These are phyloP conservation scores for Fukomys damarensis DNA, from an alignment of 2,113 vertebrate genomes.

Conservation along the genomic window DNA sequence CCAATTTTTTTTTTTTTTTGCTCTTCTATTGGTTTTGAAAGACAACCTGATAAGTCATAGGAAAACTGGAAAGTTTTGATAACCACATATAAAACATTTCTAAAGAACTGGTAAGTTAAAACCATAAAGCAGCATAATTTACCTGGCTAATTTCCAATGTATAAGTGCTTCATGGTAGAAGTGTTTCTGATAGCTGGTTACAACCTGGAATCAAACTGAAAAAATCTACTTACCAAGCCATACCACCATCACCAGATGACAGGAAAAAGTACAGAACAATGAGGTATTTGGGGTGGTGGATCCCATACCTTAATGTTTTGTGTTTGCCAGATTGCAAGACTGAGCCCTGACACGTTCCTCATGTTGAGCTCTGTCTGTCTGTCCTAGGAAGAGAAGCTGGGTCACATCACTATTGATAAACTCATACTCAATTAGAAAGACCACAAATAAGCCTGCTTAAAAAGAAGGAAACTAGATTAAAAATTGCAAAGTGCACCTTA, in stretches of 20 bases:
- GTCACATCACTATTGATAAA: neutral
- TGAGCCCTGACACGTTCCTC: neutral
- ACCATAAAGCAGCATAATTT: slow-evolving; percentile 31
- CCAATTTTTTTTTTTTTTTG: slow-evolving; percentile 82
- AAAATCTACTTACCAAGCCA: neutral
- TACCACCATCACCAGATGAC: neutral
- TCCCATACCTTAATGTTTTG: neutral
- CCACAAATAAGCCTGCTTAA: neutral
- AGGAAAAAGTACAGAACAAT: neutral
- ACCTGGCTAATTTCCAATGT: neutral
- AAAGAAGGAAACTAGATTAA: slow-evolving; percentile 35
- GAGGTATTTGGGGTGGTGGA: neutral
- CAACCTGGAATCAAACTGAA: slow-evolving; percentile 18
- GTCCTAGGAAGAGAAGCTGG: neutral
- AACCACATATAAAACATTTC: slow-evolving; percentile 73
- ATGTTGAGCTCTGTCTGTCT: neutral
- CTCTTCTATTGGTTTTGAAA: slow-evolving; percentile 81
- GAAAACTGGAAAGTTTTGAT: slow-evolving; percentile 68
- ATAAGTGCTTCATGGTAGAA: neutral
- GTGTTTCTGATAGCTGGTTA: neutral
- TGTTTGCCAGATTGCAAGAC: neutral
- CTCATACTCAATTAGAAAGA: neutral
- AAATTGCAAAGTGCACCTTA: neutral
- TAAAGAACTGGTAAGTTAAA: slow-evolving; percentile 73
- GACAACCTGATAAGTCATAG: slow-evolving; percentile 71